Base-by-base conservation (phyloP, 2,797 vertebrate species). In the Parotocinclus haroldoi region DNA sequence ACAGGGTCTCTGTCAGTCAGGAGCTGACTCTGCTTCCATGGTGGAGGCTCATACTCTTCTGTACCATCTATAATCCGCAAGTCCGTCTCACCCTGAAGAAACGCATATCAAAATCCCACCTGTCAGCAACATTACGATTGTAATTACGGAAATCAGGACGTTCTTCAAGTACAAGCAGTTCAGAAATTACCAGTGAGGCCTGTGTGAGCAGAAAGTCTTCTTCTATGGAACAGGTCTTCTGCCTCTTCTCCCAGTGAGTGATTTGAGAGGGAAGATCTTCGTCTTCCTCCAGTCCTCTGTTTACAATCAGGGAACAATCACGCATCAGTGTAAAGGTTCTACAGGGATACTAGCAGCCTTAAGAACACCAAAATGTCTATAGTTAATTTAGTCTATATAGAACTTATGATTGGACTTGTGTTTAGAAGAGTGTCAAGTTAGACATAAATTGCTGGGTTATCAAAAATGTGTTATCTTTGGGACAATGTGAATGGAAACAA, bases 1-100 rank as follows among this genome's bases (percentile, higher is more conserved):
- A 90, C 46, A 0, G 90, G 89, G 71, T 91, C 89, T 77, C 80
- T 80, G 76, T 89, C 87, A 2, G 89, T 90, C 69, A 91, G 82
- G 42, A 91, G 82, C 19, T 78, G 81, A 46, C 79, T 85, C 50
- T 48, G 65, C 10, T 76, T 74, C 38, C 37, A 62, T 0, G 56
- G 59, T 0, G 39, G 16, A 0, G 38, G 38, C n/a, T 81, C 76
- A 39, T 78, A 46, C 9, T 76, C 68, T 7, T 86, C 83, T 3
- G 79, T 65, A 60, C 69, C 73, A 61, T 83, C 77, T 1, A 40
- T 45, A 13, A 84, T 83, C 4, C 83, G 77, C 74, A 89, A 72
- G 55, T 66, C 75, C 38, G 48, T 77, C 88, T 91, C 76, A 57
- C 19, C 39, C 42, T 75, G 42, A 17, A 56, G 42, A 50, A n/a